Base-by-base conservation (phyloP, 2,797 vertebrate species). In the Synanceia verrucosa region DNA sequence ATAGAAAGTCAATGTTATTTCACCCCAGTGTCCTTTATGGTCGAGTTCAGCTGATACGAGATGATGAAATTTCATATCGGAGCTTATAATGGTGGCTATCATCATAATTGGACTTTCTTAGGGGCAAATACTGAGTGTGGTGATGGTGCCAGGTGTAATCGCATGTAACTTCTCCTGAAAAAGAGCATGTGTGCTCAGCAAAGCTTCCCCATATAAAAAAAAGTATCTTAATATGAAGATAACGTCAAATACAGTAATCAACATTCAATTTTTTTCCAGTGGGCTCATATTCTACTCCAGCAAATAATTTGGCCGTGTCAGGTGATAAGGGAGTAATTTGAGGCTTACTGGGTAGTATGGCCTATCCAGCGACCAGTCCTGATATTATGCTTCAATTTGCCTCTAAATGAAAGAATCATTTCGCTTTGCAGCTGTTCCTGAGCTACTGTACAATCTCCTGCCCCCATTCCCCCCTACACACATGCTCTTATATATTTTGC, bases 1-100 rank as follows among this genome's bases (percentile, higher is more conserved):
- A 70, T 69, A 47, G 65, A 56, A 79, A 71, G 59, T 24, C 7
- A 41, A 68, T 66, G 23, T 70, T 67, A 65, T 74, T 81, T 84
- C 66, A 79, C 76, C 55, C 23, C 68, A 5, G 61, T 65, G 75
- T 83, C 79, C 76, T 87, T 84, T 83, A 84, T 53, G 68, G 70
- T 73, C 12, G 39, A 76, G 51, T 78, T 81, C 46, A 71, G 76
- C 64, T 43, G 65, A 85, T 82, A 76, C 60, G 50, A 79, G 65
- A 73, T 82, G 72, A 86, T 86, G 66, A 75, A 72, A 86, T 88
- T 87, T 81, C 69, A 66, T 78, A 82, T 81, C 16, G 7, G 37
- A 52, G 47, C 66, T 75, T 70, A 76, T 69, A 70, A 84, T 74
- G 59, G 46, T 58, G 61, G 29, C 66, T 33, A 65, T 83, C 55